A percentile compares a stretch with the other conserved stretches of the same genome.
Evolutionary conservation across 2,113 vertebrate species (phyloP).

Genomic region (Pterophyllum scalare): DNA sequence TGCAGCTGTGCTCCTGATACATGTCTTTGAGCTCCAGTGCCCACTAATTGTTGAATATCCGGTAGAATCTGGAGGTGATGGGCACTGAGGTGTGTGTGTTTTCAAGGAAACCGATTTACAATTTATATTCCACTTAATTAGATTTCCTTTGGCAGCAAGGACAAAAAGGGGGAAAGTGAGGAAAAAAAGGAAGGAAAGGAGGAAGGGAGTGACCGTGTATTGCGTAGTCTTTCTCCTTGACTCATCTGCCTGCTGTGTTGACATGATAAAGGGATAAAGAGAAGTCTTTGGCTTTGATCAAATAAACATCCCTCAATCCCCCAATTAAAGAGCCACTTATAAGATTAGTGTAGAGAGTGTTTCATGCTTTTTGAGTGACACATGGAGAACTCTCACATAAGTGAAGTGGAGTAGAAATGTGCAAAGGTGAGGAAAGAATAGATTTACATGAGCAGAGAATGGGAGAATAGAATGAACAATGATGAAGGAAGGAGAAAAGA

Average conservation of each 20-base stretch:
- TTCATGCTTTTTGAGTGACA: not conserved
- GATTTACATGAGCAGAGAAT: not conserved
- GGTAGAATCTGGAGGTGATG: slow-evolving; percentile 43
- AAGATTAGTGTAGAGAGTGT: slow-evolving; percentile 46
- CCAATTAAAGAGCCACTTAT: slow-evolving; percentile 49
- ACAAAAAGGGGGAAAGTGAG: slow-evolving; percentile 17
- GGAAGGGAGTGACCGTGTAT: not conserved
- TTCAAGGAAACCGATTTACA: slow-evolving; percentile 51
- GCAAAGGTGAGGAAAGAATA: not conserved
- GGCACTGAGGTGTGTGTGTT: slow-evolving; percentile 25
- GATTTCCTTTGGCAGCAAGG: slow-evolving; percentile 51
- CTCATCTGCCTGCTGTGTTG: slow-evolving; percentile 7
- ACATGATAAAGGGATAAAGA: slow-evolving; percentile 21
- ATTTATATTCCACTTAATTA: slow-evolving; percentile 57
- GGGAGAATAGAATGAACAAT: not conserved
- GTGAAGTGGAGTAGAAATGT: not conserved
- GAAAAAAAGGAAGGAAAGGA: slow-evolving; percentile 20
- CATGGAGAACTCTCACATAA: not conserved
- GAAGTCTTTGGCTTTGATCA: slow-evolving; percentile 48
- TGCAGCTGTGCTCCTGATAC: slow-evolving; percentile 44
- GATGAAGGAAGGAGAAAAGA: not conserved
- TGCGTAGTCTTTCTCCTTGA: slow-evolving; percentile 30
- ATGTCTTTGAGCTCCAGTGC: slow-evolving; percentile 39
- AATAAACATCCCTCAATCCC: slow-evolving; percentile 43
- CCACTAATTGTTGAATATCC: slow-evolving; percentile 48